phyloP scores from a whole-genome alignment of 2,113 vertebrate species.

The Rhynchopsitta pachyrhyncha region DNA sequence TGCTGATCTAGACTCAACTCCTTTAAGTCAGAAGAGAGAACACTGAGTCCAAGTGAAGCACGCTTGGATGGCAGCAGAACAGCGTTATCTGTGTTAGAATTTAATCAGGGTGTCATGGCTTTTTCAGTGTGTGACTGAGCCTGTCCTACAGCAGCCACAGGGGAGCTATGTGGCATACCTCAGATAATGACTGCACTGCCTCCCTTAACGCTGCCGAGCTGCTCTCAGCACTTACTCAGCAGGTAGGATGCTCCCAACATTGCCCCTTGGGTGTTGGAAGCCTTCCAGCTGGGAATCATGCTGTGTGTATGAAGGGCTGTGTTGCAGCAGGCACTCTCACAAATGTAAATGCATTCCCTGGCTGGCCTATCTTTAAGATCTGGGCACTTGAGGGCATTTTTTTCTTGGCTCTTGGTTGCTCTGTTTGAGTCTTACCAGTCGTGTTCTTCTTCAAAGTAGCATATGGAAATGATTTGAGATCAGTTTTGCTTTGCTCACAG shows the following conservation, averaged over 20 bases:
- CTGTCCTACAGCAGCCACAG: not conserved
- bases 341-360: not conserved
- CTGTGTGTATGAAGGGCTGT: not conserved
- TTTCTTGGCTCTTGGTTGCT: not conserved
- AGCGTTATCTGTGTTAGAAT: not conserved
- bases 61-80: not conserved
- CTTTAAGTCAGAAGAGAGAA: not conserved
- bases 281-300: not conserved
- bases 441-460: slow-evolving; percentile 93
- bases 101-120: not conserved
- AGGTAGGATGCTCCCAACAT: not conserved
- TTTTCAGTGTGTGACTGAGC: not conserved
- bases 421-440: slow-evolving; percentile 80
- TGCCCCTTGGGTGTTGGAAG: not conserved
- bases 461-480: slow-evolving; percentile 91
- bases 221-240: not conserved
- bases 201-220: not conserved
- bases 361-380: slow-evolving; percentile 29
- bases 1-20: not conserved
- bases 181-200: not conserved
- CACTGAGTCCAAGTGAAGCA: rapidly evolving
- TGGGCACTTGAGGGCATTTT: slow-evolving; percentile 43
- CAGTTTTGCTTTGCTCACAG: slow-evolving; percentile 76
- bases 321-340: slow-evolving; percentile 6
- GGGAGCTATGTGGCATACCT: not conserved